phyloP scores from a whole-genome alignment of 2,113 vertebrate species.

The Galemys pyrenaicus region DNA sequence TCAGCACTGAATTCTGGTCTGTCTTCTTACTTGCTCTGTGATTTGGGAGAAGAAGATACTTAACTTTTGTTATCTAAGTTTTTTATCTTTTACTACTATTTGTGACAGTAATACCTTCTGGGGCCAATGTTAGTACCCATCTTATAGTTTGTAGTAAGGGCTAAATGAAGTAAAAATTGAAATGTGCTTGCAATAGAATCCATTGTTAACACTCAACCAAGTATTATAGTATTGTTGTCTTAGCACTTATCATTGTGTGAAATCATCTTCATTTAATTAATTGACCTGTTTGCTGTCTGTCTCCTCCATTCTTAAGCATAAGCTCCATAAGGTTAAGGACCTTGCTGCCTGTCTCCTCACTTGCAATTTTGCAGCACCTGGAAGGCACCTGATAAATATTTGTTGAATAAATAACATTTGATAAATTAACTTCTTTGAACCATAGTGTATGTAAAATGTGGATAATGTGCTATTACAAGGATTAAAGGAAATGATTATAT shows the following conservation, averaged over 20 bases:
- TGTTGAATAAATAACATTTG: background rate
- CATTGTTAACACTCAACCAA: background rate
- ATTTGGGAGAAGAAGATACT: background rate
- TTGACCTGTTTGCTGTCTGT: conserved; percentile 12
- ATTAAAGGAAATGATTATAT: conserved; percentile 30
- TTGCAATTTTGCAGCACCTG: background rate
- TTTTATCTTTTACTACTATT: background rate
- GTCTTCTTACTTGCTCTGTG: background rate
- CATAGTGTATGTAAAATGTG: conserved; percentile 11
- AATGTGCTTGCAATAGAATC: background rate
- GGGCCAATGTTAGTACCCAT: too few relatives aligned
- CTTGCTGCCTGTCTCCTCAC: background rate
- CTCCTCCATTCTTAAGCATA: background rate
- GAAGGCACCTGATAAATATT: conserved; percentile 10
- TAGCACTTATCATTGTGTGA: background rate
- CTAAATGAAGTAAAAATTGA: conserved; percentile 28
- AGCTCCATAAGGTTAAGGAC: background rate
- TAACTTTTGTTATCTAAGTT: background rate
- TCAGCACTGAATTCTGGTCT: background rate
- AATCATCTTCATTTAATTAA: conserved; percentile 27
- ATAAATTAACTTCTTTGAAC: conserved; percentile 9
- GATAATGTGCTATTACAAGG: background rate
- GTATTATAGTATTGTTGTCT: background rate
- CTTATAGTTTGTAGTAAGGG: background rate
- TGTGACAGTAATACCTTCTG: background rate